Evolutionary conservation across 2,888 invertebrate species (phyloP), one percentile per base, ranked within the genome.

Genomic region (Drosophila greeni): DNA sequence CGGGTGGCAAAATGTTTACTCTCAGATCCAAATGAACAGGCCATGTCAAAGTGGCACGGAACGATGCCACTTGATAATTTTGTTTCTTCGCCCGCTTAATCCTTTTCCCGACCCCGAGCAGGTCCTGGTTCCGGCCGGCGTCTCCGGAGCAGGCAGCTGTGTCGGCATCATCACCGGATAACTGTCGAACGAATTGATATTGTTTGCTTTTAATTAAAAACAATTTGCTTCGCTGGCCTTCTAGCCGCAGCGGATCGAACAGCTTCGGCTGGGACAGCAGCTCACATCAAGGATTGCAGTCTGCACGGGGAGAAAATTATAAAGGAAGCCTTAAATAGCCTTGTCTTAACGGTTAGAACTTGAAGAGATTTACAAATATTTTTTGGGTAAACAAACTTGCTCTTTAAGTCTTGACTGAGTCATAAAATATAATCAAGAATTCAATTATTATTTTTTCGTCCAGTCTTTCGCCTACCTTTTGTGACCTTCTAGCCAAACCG

Each of bases 161-260:
- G 78, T 76, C 74, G 76, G 76, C 78, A 80, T 66, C 68, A 80
- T 81, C 82, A 79, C 79, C 77, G 82, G 82, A 82, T 82, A 82
- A 82, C 82, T 82, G 82, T 82, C 82, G 82, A 82, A 82, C 77
- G 83, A 81, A 82, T 76, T 82, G 83, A 82, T 81, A 81, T 83
- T 82, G 82, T 82, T 82, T 82, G 75, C 81, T 82, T 82, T 82
- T 82, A 82, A 82, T 82, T 82, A 82, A 82, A 82, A 82, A 81
- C 82, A 82, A 79, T 82, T 82, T 82, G 82, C 82, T 82, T 79
- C 82, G 82, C 79, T 82, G 75, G 77, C 75, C 75, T 79, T 72
- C 81, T 73, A 74, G 79, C 77, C 76, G 70, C 53, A 66, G 62
- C 67, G 54, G 71, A 74, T 65, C 53, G 64, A 53, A 31, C 34